A percentile compares a stretch with the other conserved stretches of the same genome.
These are phyloP conservation scores for Resseliella maxima DNA, from an alignment of 2,888 invertebrate species.

Conservation along the genomic window DNA sequence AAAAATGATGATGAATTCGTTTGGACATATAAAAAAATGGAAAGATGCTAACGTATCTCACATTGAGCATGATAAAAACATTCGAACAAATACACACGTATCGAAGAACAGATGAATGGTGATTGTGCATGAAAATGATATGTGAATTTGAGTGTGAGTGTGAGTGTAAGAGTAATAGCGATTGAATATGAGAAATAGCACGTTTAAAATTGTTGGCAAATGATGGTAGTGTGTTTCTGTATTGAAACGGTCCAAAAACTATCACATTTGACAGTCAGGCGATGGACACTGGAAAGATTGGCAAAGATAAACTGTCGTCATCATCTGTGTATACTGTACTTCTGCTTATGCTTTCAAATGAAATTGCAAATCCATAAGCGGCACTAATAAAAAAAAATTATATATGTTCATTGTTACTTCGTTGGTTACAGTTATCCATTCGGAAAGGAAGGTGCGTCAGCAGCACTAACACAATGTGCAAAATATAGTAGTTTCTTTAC, in stretches of 20 bases:
- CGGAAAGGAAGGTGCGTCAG: constrained; percentile 13
- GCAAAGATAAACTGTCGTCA: constrained; percentile 46
- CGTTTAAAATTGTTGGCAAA: constrained; percentile 52
- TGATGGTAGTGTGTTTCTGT: constrained; percentile 24
- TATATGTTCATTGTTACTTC: background rate
- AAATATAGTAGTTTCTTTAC: background rate
- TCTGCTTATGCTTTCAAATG: constrained; percentile 29
- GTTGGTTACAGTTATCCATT: background rate
- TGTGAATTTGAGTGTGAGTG: constrained; percentile 1
- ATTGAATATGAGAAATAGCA: constrained; percentile 49
- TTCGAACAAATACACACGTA: background rate
- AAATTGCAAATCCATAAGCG: constrained; percentile 41
- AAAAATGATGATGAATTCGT: constrained; percentile 55
- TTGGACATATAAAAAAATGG: constrained; percentile 17
- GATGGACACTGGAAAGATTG: constrained; percentile 41
- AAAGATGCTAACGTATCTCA: constrained; percentile 29
- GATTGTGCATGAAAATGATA: constrained; percentile 49
- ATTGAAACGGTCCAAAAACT: constrained; percentile 25
- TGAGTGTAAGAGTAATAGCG: background rate
- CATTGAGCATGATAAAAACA: constrained; percentile 10
- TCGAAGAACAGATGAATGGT: constrained; percentile 12
- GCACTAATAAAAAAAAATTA: constrained; percentile 38
- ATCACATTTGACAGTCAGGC: constrained; percentile 29
- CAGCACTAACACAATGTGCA: constrained; percentile 11
- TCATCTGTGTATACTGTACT: constrained; percentile 26